A percentile compares a stretch with the other conserved stretches of the same genome.
Evolutionary conservation across 2,113 vertebrate genomes (phyloP).

Genomic region (Neotoma lepida): DNA sequence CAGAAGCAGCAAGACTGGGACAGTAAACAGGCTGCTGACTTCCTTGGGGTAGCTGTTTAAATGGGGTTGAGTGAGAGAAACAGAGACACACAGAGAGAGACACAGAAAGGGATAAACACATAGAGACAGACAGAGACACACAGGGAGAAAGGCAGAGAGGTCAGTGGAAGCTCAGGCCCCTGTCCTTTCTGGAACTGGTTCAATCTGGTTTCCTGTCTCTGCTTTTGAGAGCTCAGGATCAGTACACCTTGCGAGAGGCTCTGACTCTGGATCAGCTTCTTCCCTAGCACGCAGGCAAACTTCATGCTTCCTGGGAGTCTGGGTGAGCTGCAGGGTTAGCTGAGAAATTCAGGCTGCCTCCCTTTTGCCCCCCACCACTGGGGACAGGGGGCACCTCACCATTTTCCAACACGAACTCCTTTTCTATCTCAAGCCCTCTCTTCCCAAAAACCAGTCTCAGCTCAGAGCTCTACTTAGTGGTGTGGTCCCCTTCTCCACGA

Average conservation of each 20-base stretch:
- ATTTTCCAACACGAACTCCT: too few species aligned
- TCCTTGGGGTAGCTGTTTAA: neutral
- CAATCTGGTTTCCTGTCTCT: neutral
- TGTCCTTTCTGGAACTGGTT: neutral
- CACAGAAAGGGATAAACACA: neutral
- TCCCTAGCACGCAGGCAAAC: neutral
- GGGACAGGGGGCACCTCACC: neutral
- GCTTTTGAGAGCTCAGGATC: neutral
- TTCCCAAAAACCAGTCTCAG: too few species aligned
- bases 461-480: fast-evolving
- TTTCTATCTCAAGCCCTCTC: neutral
- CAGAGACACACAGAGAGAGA: neutral
- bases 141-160: neutral
- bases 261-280: neutral
- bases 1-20: neutral
- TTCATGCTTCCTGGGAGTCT: neutral
- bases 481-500: neutral
- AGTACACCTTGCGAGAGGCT: neutral
- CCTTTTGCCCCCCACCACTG: neutral
- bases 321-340: neutral
- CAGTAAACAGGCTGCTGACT: neutral
- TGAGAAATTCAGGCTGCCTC: neutral
- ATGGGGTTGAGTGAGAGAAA: neutral
- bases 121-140: neutral
- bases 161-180: neutral